A percentile compares a stretch with the other conserved stretches of the same genome.
These are phyloP conservation scores for Monoplex corrugatus DNA, from an alignment of 2,888 invertebrate species.

Conservation along the genomic window DNA sequence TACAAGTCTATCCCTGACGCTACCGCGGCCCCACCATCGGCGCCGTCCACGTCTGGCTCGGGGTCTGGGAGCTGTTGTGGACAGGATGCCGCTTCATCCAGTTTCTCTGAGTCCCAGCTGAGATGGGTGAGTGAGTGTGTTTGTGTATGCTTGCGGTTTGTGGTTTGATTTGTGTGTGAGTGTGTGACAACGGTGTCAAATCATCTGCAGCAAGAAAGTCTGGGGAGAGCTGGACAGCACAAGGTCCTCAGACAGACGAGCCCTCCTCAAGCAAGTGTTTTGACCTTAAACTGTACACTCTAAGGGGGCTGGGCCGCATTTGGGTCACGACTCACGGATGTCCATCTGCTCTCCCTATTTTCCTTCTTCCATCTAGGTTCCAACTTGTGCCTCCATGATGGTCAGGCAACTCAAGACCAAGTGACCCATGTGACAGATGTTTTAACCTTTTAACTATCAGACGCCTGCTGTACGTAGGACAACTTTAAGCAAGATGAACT, in stretches of 20 bases:
- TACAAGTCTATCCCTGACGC: constrained; percentile 38
- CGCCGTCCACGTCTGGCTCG: neutral
- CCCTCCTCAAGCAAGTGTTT: too few species aligned
- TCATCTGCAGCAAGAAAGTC: too few species aligned
- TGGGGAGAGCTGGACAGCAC: neutral
- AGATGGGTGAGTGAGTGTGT: constrained; percentile 50
- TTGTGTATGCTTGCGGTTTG: neutral
- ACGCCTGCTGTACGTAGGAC: too few species aligned
- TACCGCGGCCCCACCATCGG: neutral
- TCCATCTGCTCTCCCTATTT: neutral
- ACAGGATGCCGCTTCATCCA: neutral
- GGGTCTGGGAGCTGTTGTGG: neutral
- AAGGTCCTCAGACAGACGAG: too few species aligned
- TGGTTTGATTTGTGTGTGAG: neutral
- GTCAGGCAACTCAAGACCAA: too few species aligned
- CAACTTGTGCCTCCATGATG: too few species aligned
- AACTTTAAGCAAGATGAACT: too few species aligned
- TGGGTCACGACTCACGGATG: neutral
- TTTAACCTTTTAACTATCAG: too few species aligned
- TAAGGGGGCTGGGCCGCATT: neutral
- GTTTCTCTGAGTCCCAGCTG: constrained; percentile 54
- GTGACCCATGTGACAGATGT: too few species aligned
- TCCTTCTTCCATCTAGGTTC: neutral
- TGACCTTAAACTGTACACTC: too few species aligned
- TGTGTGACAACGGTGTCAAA: neutral